A percentile compares a stretch with the other conserved stretches of the same genome.
These are phyloP conservation scores for Phoenicopterus ruber DNA, from an alignment of 2,113 vertebrate genomes.

Conservation along the genomic window DNA sequence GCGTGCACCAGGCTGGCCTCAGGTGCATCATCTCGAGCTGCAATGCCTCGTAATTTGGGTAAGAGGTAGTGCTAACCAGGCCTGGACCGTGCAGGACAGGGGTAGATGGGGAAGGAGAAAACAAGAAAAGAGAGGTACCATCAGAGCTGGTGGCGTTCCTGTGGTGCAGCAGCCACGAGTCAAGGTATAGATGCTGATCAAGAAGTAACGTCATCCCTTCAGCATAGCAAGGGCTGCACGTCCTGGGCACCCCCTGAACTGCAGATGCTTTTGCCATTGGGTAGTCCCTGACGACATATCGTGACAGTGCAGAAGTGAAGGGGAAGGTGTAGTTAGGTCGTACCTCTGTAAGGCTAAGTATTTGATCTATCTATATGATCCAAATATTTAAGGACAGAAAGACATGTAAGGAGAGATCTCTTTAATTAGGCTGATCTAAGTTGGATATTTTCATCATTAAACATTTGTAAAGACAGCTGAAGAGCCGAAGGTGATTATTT, in stretches of 20 bases:
- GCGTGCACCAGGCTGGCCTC: background rate
- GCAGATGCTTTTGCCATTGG: background rate
- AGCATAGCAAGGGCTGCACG: rapidly evolving
- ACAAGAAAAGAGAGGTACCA: background rate
- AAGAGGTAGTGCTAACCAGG: background rate
- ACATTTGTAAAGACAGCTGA: background rate
- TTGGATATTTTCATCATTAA: background rate
- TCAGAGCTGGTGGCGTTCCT: background rate
- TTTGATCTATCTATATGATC: background rate
- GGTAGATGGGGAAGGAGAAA: background rate
- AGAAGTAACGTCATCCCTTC: background rate
- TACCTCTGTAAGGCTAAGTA: background rate
- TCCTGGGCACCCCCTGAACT: background rate
- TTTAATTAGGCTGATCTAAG: background rate
- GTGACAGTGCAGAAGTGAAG: background rate
- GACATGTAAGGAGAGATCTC: background rate
- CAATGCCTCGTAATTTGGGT: background rate
- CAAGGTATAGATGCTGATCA: background rate
- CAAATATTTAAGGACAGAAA: background rate
- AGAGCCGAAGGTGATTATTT: background rate
- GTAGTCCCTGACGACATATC: rapidly evolving
- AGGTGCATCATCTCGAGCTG: background rate
- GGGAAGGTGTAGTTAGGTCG: background rate
- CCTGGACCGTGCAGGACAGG: background rate
- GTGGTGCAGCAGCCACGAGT: rapidly evolving